These are phyloP conservation scores for Yoshiicerus persimilis DNA, from an alignment of 1,140 invertebrate genomes.

Conservation along the genomic window DNA sequence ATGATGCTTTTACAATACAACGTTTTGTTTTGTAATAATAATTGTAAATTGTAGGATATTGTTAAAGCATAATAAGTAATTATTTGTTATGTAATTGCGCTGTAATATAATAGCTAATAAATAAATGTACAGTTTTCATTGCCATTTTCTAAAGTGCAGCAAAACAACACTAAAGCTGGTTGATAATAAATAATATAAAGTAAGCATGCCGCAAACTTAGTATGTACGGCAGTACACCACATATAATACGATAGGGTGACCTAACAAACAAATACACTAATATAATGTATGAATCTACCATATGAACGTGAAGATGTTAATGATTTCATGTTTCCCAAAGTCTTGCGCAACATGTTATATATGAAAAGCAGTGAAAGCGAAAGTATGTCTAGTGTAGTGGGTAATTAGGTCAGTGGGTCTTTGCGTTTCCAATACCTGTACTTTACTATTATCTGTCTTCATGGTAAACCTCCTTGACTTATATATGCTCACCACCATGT, in stretches of 20 bases:
- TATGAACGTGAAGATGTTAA: neutral
- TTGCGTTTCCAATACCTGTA: constrained; percentile 34
- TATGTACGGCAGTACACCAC: neutral
- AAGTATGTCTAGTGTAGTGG: constrained; percentile 63
- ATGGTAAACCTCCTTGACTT: constrained; percentile 1
- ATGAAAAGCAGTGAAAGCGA: constrained; percentile 56
- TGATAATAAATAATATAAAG: no score
- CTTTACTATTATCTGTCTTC: constrained; percentile 11
- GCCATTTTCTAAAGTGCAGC: neutral
- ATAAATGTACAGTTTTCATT: neutral
- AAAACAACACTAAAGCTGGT: neutral
- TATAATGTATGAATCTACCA: neutral
- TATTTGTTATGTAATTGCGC: neutral
- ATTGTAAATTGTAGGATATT: no score
- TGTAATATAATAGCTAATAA: neutral
- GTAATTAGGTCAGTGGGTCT: constrained; percentile 60
- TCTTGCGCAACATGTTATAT: constrained; percentile 39
- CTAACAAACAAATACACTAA: neutral
- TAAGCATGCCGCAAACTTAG: neutral
- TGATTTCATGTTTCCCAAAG: neutral
- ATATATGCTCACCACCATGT: neutral
- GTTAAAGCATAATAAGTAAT: no score
- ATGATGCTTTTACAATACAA: neutral
- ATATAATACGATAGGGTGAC: neutral
- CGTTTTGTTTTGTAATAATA: no score